Conservation (phyloP, 1,140 invertebrate species). For the Mamestra configurata region DNA sequence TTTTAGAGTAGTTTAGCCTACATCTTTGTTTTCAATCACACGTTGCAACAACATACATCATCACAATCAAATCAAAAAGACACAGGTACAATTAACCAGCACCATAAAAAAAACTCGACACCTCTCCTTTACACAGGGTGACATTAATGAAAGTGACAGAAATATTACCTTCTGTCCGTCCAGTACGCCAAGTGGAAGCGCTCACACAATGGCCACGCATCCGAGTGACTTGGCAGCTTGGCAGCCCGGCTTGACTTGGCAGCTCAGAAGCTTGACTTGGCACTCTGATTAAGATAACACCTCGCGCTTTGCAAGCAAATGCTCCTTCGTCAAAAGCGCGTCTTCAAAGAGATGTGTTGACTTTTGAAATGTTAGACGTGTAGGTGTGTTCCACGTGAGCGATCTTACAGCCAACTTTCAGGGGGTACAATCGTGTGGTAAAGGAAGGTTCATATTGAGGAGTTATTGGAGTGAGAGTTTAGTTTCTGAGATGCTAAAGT, state of each 20-base stretch:
- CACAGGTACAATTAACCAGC: background rate
- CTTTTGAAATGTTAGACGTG: conserved; percentile 64
- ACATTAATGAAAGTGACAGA: conserved; percentile 62
- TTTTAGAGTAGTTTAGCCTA: too few species aligned
- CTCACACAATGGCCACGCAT: conserved; percentile 63
- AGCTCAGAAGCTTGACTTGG: conserved; percentile 15
- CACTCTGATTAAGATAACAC: conserved; percentile 74
- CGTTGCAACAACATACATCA: too few species aligned
- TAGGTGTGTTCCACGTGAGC: conserved; percentile 42
- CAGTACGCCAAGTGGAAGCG: conserved; percentile 67
- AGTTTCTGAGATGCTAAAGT: background rate
- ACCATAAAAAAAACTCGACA: background rate
- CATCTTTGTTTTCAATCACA: too few species aligned
- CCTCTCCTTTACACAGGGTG: background rate
- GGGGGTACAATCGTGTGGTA: background rate
- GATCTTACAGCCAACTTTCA: conserved; percentile 32
- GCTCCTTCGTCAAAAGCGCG: conserved; percentile 56
- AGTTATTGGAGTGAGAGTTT: background rate
- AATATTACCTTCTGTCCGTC: conserved; percentile 64
- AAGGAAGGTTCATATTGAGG: background rate
- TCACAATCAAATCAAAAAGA: too few species aligned
- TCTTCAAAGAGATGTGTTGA: conserved; percentile 64
- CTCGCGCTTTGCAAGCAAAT: conserved; percentile 56
- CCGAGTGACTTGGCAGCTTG: conserved; percentile 51
- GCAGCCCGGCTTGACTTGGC: conserved; percentile 1